A percentile compares a stretch with the other conserved stretches of the same genome.
These are phyloP conservation scores for Uloborus diversus DNA, from an alignment of 1,140 invertebrate species.

Conservation along the genomic window DNA sequence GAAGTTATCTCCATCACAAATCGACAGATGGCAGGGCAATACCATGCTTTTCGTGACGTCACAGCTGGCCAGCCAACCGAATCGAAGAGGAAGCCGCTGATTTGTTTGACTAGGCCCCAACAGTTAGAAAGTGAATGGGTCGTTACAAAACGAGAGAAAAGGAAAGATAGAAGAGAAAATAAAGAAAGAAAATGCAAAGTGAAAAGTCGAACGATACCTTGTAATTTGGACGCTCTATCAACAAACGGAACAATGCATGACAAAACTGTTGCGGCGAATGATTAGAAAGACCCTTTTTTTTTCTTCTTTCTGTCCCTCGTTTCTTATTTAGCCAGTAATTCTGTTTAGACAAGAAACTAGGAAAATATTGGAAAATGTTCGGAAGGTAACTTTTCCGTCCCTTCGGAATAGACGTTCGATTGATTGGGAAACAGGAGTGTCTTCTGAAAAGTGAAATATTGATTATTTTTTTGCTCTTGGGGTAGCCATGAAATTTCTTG, in stretches of 20 bases:
- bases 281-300: constrained; percentile 1
- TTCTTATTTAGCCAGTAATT: constrained; percentile 1
- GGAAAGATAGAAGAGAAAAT: neutral
- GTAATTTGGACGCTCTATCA: constrained; percentile 51
- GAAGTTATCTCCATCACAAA: neutral
- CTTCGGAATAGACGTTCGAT: no score
- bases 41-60: constrained; percentile 23
- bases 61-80: constrained; percentile 41
- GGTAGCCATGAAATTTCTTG: no score
- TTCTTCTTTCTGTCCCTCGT: neutral
- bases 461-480: neutral
- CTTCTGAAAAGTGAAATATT: neutral
- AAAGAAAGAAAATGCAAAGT: constrained; percentile 17
- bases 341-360: constrained; percentile 17
- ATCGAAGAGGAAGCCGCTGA: constrained; percentile 47
- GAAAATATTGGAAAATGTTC: neutral
- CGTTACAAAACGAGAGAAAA: constrained; percentile 19
- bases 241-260: constrained; percentile 43
- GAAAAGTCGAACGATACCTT: constrained; percentile 49
- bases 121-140: constrained; percentile 47
- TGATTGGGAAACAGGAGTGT: no score
- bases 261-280: constrained; percentile 31
- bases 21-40: constrained; percentile 29
- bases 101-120: constrained; percentile 13
- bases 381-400: no score